phyloP scores from a whole-genome alignment of 2,113 vertebrate species.

The Ammodytes marinus region DNA sequence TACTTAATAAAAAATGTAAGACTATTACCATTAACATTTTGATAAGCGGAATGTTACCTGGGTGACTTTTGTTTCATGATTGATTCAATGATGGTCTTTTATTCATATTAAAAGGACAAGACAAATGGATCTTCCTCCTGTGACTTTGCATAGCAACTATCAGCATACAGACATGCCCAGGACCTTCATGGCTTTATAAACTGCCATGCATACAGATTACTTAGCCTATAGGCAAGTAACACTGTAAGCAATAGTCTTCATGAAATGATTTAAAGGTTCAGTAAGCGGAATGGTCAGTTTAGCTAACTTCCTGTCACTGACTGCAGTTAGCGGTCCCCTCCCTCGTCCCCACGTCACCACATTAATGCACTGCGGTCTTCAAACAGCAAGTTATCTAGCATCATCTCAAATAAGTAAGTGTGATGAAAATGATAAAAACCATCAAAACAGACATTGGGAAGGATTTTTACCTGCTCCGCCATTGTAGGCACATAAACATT shows the following conservation, averaged over 20 bases:
- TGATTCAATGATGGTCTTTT: background rate
- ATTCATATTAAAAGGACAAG: background rate
- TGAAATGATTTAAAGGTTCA: background rate
- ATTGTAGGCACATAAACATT: too few species aligned
- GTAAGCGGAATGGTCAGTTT: too few species aligned
- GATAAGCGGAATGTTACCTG: background rate
- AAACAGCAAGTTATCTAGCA: too few species aligned
- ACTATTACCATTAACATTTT: background rate
- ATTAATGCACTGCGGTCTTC: too few species aligned
- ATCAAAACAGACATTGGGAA: too few species aligned
- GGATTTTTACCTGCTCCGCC: too few species aligned
- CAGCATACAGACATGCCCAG: background rate
- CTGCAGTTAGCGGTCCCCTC: too few species aligned
- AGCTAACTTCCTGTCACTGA: too few species aligned
- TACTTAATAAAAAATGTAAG: background rate
- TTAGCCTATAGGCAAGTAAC: background rate
- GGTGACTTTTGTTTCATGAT: background rate
- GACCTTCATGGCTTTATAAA: background rate
- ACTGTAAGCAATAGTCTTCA: background rate
- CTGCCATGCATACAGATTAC: background rate
- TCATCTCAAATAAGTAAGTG: too few species aligned
- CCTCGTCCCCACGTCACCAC: too few species aligned
- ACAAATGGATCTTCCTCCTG: slow-evolving; percentile 7
- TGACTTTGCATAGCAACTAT: slow-evolving; percentile 5
- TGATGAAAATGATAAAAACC: too few species aligned